Evolutionary conservation across 2,888 invertebrate genomes (phyloP), one percentile per base, ranked within the genome.

Genomic region (Apomyelois bistriatella): DNA sequence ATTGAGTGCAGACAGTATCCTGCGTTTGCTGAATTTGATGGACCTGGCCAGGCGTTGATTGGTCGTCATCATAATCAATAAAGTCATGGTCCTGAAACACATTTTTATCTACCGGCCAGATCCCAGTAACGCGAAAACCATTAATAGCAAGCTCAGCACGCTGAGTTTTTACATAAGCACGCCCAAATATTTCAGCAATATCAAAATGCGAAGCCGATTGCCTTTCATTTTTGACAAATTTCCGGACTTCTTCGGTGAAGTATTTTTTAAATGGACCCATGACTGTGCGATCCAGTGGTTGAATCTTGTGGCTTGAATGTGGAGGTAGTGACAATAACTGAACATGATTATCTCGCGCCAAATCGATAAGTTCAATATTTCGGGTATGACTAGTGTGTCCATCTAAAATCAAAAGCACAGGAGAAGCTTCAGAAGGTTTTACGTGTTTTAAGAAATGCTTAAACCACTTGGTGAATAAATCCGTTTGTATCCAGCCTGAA

Each of bases 381-480:
- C 50, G 13, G 1, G 58, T 58, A 13, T 59, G 56, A 15, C 52
- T 58, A 12, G 15, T 3, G 37, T 58, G 54, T 0, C 57, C 56
- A 48, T 57, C 57, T 41, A 61, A 52, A 13, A 55, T 40, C 12
- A 61, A 32, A 0, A 58, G 32, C 1, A 59, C 52, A 4, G 58
- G 56, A n/a, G 49, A 53, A 7, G 36, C 42, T 43, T 37, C 53
- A 41, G 40, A 32, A 12, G 59, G 62, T n/a, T 58, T 55, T 10
- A 50, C 54, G 13, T 53, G 32, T 4, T 56, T 1, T 22, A 61
- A 35, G 37, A 63, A 61, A 47, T 58, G 53, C 9, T 54, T 13
- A n/a, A 62, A 56, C 59, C 60, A 62, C 12, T 62, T 15, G 2
- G 58, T 58, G 36, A 61, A 59, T 1, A 61, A 9, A 17, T 60